phyloP scores from a whole-genome alignment of 2,888 invertebrate species.

The Fabriciana adippe region DNA sequence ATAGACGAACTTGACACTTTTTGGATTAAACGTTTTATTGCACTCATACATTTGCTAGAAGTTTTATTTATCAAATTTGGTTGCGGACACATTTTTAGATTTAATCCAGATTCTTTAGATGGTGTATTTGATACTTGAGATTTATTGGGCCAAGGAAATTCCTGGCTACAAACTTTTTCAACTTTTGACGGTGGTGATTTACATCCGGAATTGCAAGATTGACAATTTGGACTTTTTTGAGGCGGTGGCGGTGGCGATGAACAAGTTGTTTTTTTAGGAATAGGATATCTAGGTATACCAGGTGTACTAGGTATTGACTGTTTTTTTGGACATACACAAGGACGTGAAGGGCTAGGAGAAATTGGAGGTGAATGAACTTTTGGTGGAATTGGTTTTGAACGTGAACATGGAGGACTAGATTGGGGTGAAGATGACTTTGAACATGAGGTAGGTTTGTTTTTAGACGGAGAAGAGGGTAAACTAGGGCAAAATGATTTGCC shows the following conservation, averaged over 20 bases:
- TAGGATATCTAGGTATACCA: conserved; percentile 17
- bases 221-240: conserved; percentile 16
- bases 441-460: background rate
- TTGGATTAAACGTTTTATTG: conserved; percentile 20
- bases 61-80: conserved; percentile 16
- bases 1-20: conserved; percentile 24
- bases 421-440: conserved; percentile 4
- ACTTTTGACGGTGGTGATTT: conserved; percentile 11
- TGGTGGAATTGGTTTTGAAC: conserved; percentile 12
- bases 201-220: conserved; percentile 18
- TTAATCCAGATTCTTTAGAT: conserved; percentile 29
- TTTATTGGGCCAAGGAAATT: conserved; percentile 37
- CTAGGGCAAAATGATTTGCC: background rate
- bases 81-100: conserved; percentile 17
- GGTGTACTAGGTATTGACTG: conserved; percentile 17
- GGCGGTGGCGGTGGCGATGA: background rate
- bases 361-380: conserved; percentile 16
- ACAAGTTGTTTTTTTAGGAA: background rate
- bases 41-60: conserved; percentile 20
- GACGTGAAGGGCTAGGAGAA: conserved; percentile 4
- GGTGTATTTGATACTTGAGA: conserved; percentile 38
- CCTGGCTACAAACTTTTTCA: conserved; percentile 29
- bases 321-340: conserved; percentile 20
- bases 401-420: background rate
- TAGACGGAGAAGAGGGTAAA: background rate